phyloP scores from a whole-genome alignment of 2,888 invertebrate species.

The Drosophila nr. medialis region DNA sequence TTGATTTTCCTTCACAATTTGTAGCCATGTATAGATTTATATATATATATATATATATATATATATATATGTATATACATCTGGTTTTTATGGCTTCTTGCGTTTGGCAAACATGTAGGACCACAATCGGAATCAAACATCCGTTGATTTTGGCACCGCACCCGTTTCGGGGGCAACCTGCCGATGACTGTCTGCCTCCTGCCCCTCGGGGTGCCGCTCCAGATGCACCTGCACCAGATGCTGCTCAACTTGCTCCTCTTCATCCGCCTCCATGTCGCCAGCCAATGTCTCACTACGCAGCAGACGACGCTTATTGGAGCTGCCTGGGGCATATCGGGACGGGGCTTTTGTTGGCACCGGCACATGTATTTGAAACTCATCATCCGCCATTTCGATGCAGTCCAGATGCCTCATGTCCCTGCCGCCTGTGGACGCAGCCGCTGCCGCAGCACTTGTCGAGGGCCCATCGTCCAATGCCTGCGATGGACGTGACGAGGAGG shows the following conservation, averaged over 20 bases:
- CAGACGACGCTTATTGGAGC: constrained; percentile 67
- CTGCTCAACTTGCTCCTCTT: constrained; percentile 47
- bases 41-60: too few relatives aligned
- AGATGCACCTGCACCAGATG: constrained; percentile 65
- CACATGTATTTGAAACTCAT: constrained; percentile 73
- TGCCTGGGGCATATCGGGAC: constrained; percentile 1
- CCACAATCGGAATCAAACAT: constrained; percentile 75
- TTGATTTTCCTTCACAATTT: background rate
- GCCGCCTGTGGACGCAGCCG: constrained; percentile 29
- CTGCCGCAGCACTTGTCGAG: constrained; percentile 67
- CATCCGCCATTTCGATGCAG: constrained; percentile 76
- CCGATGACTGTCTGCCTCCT: background rate
- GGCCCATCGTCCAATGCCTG: constrained; percentile 56
- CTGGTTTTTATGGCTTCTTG: constrained; percentile 50
- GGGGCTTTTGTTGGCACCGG: constrained; percentile 51
- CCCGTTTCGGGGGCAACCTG: constrained; percentile 43
- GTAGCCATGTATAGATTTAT: background rate
- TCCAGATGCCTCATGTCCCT: constrained; percentile 44
- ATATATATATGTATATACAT: background rate
- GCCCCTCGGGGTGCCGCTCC: background rate
- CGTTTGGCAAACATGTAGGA: constrained; percentile 70
- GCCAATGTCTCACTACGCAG: constrained; percentile 82
- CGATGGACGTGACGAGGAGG: background rate
- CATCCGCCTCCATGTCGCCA: constrained; percentile 71
- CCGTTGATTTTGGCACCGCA: constrained; percentile 56